Evolutionary conservation across 2,888 invertebrate genomes (phyloP), one percentile per base, ranked within the genome.

Genomic region (Nebria brevicollis): DNA sequence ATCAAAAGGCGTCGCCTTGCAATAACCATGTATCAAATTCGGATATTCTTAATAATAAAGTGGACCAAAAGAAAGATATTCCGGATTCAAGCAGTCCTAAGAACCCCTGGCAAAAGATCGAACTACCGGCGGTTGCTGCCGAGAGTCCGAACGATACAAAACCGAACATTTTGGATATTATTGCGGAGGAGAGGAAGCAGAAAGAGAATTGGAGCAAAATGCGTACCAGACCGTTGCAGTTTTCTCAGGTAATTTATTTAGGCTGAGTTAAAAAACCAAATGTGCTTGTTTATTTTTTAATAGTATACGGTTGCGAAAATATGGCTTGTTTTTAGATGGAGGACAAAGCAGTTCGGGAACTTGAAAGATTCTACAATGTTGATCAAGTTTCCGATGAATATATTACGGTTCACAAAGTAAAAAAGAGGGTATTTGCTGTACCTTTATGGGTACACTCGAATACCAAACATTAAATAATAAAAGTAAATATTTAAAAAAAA

Each of bases 331-430:
- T 90, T 65, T 89, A 95, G 95, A 90, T 96, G 84, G 97, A 97
- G 90, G 97, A 97, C 87, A 93, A 93, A 87, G 97, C 97, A 0
- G 95, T 97, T 84, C 93, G 94, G 82, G 95, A 96, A 84, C 88
- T 97, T 82, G 90, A 93, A 80, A 90, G 91, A 82, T 94, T 95
- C 87, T 97, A 97, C 89, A 94, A 94, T 85, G 92, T 93, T 0
- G 92, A 93, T 81, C 92, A 93, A 85, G 90, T 93, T 42, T 91
- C 91, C 68, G 95, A 96, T 84, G 96, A 96, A 88, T 88, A 91
- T 76, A 95, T 96, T 77, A 93, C 93, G 1, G 93, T 96, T 41
- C 90, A 91, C 82, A 90, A 95, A 77, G 93, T 94, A 11, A 89
- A 91, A 83, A 89, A 91, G 77, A 91, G 90, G 82, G 87, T 86